A percentile compares a stretch with the other conserved stretches of the same genome.
Conservation (phyloP, 2,113 vertebrate genomes). For the Tympanuchus pallidicinctus region DNA sequence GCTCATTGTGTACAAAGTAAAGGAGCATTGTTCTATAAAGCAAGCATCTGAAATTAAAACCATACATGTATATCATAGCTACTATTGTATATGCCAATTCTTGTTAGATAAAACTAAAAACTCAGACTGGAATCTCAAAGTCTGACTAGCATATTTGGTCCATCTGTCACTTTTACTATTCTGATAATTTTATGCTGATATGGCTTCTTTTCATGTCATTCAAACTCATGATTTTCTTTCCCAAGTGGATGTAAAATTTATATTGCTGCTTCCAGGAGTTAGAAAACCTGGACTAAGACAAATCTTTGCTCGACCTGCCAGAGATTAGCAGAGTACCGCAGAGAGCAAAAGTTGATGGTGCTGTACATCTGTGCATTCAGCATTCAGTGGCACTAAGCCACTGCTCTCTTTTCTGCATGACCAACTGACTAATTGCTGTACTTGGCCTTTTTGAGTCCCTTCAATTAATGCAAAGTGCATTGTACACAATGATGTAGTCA, state of each 20-base stretch:
- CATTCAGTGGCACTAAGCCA: slow-evolving; percentile 78
- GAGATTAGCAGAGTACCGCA: slow-evolving; percentile 69
- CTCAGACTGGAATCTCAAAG: not conserved
- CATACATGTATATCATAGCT: not conserved
- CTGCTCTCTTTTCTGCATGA: slow-evolving; percentile 83
- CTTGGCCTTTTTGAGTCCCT: slow-evolving; percentile 81
- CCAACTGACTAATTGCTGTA: slow-evolving; percentile 85
- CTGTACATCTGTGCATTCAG: slow-evolving; percentile 81
- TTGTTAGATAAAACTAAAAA: not conserved
- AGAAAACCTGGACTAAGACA: slow-evolving; percentile 73
- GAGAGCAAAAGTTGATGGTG: slow-evolving; percentile 72
- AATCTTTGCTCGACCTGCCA: slow-evolving; percentile 77
- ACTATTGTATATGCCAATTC: not conserved
- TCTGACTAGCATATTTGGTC: not conserved
- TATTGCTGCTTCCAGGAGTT: slow-evolving; percentile 75
- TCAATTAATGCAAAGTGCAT: slow-evolving; percentile 85
- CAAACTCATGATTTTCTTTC: slow-evolving; percentile 28
- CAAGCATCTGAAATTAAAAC: not conserved
- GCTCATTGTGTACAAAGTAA: not conserved
- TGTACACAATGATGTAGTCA: slow-evolving; percentile 79
- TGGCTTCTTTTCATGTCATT: slow-evolving; percentile 37
- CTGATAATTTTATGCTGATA: slow-evolving; percentile 58
- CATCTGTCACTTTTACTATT: slow-evolving; percentile 46
- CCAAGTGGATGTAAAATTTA: slow-evolving; percentile 69
- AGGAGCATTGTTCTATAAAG: not conserved